Percentiles rank a stretch among this genome's conserved stretches.
phyloP scores from a whole-genome alignment of 2,888 invertebrate species.

The Agrochola macilenta region DNA sequence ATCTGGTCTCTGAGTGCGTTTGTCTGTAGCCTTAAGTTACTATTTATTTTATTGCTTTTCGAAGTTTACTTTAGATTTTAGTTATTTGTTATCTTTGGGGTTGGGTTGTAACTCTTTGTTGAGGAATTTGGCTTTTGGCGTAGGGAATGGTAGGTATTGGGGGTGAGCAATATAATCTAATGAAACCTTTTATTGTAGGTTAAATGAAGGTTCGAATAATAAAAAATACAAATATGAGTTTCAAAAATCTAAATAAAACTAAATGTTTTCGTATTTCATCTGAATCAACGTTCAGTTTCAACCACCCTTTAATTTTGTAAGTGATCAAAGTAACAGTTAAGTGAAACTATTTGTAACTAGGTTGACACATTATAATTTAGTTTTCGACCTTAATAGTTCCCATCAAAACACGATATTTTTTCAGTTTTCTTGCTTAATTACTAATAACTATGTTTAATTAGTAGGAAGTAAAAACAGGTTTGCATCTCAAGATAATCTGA shows the following conservation, averaged over 20 bases:
- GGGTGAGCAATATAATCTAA: not conserved
- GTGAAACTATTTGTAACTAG: not conserved
- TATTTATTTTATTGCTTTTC: constrained; percentile 29
- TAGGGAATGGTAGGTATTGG: not conserved
- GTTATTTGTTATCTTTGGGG: constrained; percentile 23
- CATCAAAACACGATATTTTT: constrained; percentile 32
- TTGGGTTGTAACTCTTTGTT: constrained; percentile 12
- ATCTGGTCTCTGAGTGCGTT: constrained; percentile 46
- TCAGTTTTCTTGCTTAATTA: constrained; percentile 43
- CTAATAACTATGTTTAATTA: constrained; percentile 28
- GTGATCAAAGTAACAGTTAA: constrained; percentile 53
- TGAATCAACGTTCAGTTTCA: not conserved
- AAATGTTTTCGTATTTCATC: not conserved
- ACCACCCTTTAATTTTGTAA: not conserved
- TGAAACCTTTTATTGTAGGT: too few relatives aligned
- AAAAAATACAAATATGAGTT: not conserved
- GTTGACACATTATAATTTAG: constrained; percentile 25
- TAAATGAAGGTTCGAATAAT: not conserved
- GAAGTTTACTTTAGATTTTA: constrained; percentile 29
- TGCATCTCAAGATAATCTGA: constrained; percentile 24
- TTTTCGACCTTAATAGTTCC: constrained; percentile 25
- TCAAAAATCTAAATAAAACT: not conserved
- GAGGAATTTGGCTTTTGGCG: not conserved
- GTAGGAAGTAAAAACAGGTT: constrained; percentile 49
- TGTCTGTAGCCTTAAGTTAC: constrained; percentile 31